Conservation (phyloP, 2,113 vertebrate genomes). For the Melanerpes aurifrons region DNA sequence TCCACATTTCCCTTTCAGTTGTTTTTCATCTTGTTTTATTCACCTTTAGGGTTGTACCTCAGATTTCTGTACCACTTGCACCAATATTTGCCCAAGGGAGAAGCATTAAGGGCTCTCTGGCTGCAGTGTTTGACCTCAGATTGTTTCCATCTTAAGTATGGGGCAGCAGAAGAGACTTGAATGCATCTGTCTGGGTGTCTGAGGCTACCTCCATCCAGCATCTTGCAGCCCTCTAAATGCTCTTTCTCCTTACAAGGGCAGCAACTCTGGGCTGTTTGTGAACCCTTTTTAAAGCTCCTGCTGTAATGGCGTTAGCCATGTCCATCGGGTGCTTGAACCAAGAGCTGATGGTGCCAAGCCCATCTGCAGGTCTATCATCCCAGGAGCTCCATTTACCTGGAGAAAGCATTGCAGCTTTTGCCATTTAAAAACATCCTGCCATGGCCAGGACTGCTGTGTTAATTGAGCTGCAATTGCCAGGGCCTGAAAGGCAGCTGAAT, state of each 20-base stretch:
- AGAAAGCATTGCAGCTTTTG: neutral
- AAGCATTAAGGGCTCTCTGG: neutral
- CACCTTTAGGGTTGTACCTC: neutral
- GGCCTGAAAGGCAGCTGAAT: slow-evolving; percentile 18
- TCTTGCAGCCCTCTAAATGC: neutral
- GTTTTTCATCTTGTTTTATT: neutral
- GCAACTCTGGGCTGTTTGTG: neutral
- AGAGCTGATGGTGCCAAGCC: neutral
- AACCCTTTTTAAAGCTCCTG: neutral
- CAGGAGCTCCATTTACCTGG: neutral
- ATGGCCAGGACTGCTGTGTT: neutral
- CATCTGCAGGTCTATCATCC: neutral
- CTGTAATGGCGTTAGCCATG: neutral
- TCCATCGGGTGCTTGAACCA: neutral
- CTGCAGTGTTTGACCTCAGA: neutral
- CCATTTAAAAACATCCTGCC: neutral
- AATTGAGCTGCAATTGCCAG: slow-evolving; percentile 17
- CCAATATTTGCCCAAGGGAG: neutral
- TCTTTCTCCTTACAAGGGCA: neutral
- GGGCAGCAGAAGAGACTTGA: neutral
- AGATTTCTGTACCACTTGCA: neutral
- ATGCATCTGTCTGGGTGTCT: neutral
- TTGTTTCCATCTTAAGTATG: neutral
- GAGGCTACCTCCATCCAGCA: fast-evolving
- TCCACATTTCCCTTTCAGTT: neutral